Conservation (phyloP, 2,797 vertebrate genomes). For the Pterois miles region DNA sequence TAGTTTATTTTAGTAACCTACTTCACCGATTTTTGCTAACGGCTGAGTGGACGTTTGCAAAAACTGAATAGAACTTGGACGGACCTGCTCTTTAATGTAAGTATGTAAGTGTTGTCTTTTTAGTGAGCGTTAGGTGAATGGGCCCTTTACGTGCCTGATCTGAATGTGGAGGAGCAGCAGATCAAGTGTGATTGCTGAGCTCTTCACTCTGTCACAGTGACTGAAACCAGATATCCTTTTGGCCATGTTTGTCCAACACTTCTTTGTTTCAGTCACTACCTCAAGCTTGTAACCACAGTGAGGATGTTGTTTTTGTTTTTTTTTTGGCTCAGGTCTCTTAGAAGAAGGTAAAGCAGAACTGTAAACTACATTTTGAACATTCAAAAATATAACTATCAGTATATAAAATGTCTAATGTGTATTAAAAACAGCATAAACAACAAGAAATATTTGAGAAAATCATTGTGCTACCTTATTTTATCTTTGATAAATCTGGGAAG, state of each 20-base stretch:
- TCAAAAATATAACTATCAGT: not conserved
- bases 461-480: not conserved
- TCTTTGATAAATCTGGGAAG: not conserved
- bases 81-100: too few relatives aligned
- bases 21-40: too few relatives aligned
- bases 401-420: not conserved
- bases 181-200: slow-evolving; percentile 1
- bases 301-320: not conserved
- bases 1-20: too few relatives aligned
- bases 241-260: not conserved
- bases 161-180: slow-evolving; percentile 4
- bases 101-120: not conserved
- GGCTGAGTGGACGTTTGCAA: too few relatives aligned
- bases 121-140: not conserved
- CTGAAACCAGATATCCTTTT: slow-evolving; percentile 15
- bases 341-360: not conserved
- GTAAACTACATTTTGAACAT: not conserved
- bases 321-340: not conserved
- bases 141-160: not conserved
- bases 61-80: too few relatives aligned
- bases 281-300: not conserved
- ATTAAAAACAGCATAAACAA: not conserved
- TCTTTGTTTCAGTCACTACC: not conserved
- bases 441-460: not conserved
- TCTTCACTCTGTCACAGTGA: slow-evolving; percentile 16